Evolutionary conservation across 2,888 invertebrate genomes (phyloP), one percentile per base, ranked within the genome.

Genomic region (Tanaodytes sp.): DNA sequence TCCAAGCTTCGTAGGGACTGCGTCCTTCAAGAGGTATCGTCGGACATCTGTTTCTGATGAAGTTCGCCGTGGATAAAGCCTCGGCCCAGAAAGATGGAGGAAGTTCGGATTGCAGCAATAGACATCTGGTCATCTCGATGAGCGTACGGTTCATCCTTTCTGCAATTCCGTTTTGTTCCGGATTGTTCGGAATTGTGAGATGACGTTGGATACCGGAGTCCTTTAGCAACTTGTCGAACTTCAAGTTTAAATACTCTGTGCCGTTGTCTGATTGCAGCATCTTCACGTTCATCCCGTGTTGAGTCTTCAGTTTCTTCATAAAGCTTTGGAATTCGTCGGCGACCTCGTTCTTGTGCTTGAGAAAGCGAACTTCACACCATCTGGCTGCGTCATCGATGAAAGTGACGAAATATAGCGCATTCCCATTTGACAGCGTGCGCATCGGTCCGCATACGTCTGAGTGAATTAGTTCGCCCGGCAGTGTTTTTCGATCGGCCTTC

Each of bases 141-240:
- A 23, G 42, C n/a, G 42, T 80, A 1, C 75, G 59, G 18, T 79
- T 79, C 36, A 67, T 63, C 4, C 76, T 30, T 49, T 81, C 79
- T 9, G 79, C 74, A 0, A 71, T 43, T 0, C 76, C 79, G 62
- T 79, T 81, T 20, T 76, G 75, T 40, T 42, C 42, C 19, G 42
- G 42, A 9, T 42, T 42, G n/a, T 23, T 23, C 1, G 42, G 42
- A 12, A 23, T 12, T 4, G 42, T 20, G 20, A 42, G 42, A 12
- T 23, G 23, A 27, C 43, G 23, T 27, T 43, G 23, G 9, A 43
- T 43, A 1, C 43, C 43, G 9, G 12, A 15, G 1, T 43, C 15
- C 27, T 12, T 14, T 9, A 43, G 15, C 14, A 43, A 14, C 11
- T 23, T 15, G 27, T 43, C 43, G 43, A 43, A 43, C 15, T 27